A percentile compares a stretch with the other conserved stretches of the same genome.
phyloP scores from a whole-genome alignment of 2,888 invertebrate species.

The Mythimna vitellina region DNA sequence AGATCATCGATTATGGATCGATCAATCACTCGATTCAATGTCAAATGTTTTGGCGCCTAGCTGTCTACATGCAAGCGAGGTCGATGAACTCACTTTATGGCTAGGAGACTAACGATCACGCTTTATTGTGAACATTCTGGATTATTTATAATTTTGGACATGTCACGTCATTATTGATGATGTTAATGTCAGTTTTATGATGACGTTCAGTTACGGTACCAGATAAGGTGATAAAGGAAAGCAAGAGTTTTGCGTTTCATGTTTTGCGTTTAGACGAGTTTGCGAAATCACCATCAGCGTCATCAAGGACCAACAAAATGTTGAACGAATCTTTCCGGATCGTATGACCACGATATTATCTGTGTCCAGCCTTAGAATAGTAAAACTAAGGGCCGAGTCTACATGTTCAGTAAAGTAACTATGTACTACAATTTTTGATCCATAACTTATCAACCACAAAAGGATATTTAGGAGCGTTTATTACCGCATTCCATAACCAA shows the following conservation, averaged over 20 bases:
- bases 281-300: neutral
- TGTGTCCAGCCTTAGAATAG: neutral
- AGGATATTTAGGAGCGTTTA: constrained; percentile 35
- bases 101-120: constrained; percentile 49
- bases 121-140: constrained; percentile 39
- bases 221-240: neutral
- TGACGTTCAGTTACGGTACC: neutral
- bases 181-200: constrained; percentile 26
- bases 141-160: constrained; percentile 46
- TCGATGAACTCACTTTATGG: constrained; percentile 72
- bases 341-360: neutral
- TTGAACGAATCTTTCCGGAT: neutral
- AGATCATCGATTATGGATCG: constrained; percentile 73
- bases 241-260: neutral
- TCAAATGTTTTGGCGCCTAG: constrained; percentile 81
- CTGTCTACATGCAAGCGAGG: constrained; percentile 80
- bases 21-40: constrained; percentile 81
- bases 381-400: neutral
- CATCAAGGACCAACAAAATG: neutral
- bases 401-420: neutral
- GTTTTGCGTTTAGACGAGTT: neutral
- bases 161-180: constrained; percentile 12
- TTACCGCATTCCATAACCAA: constrained; percentile 44
- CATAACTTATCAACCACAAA: constrained; percentile 12
- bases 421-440: constrained; percentile 14